phyloP scores from a whole-genome alignment of 2,888 invertebrate genomes.

The Drosophila mettleri region DNA sequence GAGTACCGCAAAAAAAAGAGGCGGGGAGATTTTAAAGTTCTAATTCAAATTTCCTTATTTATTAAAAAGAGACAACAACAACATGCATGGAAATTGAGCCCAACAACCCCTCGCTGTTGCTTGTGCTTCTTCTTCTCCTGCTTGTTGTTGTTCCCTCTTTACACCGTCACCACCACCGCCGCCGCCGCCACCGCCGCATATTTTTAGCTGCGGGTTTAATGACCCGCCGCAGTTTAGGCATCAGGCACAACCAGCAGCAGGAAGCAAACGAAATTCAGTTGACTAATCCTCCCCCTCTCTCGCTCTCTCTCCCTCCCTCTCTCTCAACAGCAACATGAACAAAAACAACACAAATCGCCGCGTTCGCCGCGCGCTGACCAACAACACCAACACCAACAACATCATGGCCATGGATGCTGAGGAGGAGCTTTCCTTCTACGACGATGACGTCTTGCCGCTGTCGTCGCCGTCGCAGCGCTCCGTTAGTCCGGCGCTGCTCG shows the following conservation, averaged over 20 bases:
- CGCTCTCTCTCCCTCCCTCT: slow-evolving; percentile 20
- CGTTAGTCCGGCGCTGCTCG: slow-evolving; percentile 77
- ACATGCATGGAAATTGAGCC: slow-evolving; percentile 28
- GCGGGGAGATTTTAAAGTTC: slow-evolving; percentile 19
- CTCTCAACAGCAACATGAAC: slow-evolving; percentile 41
- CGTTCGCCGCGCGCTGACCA: slow-evolving; percentile 56
- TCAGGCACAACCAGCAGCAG: slow-evolving; percentile 43
- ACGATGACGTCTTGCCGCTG: slow-evolving; percentile 66
- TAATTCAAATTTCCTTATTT: slow-evolving; percentile 59
- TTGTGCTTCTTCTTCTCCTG: slow-evolving; percentile 7
- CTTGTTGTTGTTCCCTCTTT: slow-evolving; percentile 40
- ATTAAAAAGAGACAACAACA: slow-evolving; percentile 35
- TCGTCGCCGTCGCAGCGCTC: slow-evolving; percentile 54
- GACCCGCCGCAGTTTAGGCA: slow-evolving; percentile 63
- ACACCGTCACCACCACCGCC: slow-evolving; percentile 46
- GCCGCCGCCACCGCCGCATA: slow-evolving; percentile 45
- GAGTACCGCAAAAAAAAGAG: slow-evolving; percentile 59
- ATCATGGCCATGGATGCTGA: slow-evolving; percentile 78
- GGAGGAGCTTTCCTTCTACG: slow-evolving; percentile 84
- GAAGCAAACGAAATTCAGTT: slow-evolving; percentile 38
- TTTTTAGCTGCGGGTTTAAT: slow-evolving; percentile 76
- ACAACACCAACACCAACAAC: slow-evolving; percentile 29
- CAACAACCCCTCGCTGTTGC: slow-evolving; percentile 55
- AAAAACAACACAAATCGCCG: slow-evolving; percentile 53
- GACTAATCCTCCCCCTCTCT: slow-evolving; percentile 61